These are phyloP conservation scores for Ammospiza caudacuta DNA, from an alignment of 2,113 vertebrate genomes.

Conservation along the genomic window DNA sequence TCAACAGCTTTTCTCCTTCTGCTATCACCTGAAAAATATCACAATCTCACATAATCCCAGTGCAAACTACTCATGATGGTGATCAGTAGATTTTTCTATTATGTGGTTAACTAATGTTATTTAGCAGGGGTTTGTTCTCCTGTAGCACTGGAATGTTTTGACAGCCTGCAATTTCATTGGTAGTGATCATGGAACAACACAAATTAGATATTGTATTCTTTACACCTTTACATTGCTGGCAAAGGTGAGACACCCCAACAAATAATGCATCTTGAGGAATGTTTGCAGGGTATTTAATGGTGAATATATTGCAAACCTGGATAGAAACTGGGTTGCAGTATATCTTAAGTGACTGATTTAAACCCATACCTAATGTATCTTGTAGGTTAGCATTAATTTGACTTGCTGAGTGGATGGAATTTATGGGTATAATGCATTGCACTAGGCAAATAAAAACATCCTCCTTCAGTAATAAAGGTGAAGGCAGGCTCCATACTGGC, in stretches of 20 bases:
- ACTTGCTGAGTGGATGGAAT: constrained; percentile 79
- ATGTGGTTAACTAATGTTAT: constrained; percentile 21
- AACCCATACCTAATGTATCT: constrained; percentile 77
- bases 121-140: constrained; percentile 46
- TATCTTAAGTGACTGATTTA: constrained; percentile 82
- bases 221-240: constrained; percentile 48
- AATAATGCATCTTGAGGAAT: constrained; percentile 73
- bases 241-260: constrained; percentile 67
- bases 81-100: constrained; percentile 29
- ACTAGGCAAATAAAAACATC: constrained; percentile 78
- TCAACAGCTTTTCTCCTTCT: constrained; percentile 15
- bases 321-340: constrained; percentile 69
- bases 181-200: constrained; percentile 28
- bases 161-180: constrained; percentile 26
- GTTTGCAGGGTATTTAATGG: constrained; percentile 54
- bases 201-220: constrained; percentile 63
- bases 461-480: constrained; percentile 74
- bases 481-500: constrained; percentile 58
- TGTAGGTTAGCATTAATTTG: constrained; percentile 81
- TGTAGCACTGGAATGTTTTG: constrained; percentile 1
- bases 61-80: neutral
- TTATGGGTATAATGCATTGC: constrained; percentile 77
- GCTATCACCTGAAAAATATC: constrained; percentile 37
- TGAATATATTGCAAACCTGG: constrained; percentile 75
- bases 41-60: constrained; percentile 1